A percentile compares a stretch with the other conserved stretches of the same genome.
phyloP scores from a whole-genome alignment of 2,113 vertebrate genomes.

The Malurus elegans region DNA sequence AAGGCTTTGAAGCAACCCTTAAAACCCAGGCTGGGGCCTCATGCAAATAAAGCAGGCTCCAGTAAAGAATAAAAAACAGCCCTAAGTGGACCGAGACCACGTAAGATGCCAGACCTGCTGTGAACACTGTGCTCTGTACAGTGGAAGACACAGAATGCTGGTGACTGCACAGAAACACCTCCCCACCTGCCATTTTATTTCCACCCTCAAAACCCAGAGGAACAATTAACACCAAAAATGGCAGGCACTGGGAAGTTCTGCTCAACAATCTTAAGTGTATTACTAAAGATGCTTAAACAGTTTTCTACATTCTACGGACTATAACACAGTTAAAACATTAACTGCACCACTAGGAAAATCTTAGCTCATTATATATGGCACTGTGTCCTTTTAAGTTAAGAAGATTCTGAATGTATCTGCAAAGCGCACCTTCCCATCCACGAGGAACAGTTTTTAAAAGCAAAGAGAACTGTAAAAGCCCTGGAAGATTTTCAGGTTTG shows the following conservation, averaged over 20 bases:
- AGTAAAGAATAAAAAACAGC: background rate
- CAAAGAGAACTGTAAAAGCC: background rate
- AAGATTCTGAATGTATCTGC: background rate
- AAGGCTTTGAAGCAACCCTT: background rate
- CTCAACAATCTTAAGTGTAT: background rate
- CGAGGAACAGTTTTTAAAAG: background rate
- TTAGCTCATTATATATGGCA: background rate
- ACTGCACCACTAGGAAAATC: background rate
- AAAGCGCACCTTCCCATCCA: fast-evolving
- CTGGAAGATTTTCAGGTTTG: background rate
- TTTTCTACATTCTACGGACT: background rate
- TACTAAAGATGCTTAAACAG: background rate
- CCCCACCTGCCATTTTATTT: background rate
- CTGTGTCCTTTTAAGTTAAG: background rate
- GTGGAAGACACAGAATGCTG: background rate
- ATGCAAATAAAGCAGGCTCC: background rate
- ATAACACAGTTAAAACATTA: background rate
- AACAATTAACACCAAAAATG: background rate
- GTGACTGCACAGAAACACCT: background rate
- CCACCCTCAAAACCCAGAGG: background rate
- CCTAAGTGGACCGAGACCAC: background rate
- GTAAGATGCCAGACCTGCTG: background rate
- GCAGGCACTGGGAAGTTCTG: background rate
- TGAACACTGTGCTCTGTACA: fast-evolving
- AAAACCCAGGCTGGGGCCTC: background rate